Percentiles rank a stretch among this genome's conserved stretches.
These are phyloP conservation scores for Hycleus phaleratus DNA, from an alignment of 1,140 invertebrate species.

Conservation along the genomic window DNA sequence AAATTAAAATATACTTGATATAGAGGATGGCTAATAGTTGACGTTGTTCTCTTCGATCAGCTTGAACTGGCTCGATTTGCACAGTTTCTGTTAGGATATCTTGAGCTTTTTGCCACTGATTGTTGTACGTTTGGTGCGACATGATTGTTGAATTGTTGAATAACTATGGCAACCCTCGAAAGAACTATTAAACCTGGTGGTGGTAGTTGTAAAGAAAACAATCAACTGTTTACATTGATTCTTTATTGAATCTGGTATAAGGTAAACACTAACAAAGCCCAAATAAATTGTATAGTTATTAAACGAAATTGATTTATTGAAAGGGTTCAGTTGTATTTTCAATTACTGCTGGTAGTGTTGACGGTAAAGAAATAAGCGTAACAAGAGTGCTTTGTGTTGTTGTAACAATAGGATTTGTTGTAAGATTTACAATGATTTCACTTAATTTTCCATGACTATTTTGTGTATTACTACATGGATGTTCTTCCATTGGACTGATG, in stretches of 20 bases:
- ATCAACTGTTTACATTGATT: not conserved
- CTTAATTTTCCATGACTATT: not conserved
- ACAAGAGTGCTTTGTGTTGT: slow-evolving; percentile 1
- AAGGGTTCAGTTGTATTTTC: slow-evolving; percentile 5
- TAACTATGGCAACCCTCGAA: not conserved
- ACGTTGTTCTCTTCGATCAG: slow-evolving; percentile 53
- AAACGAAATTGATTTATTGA: slow-evolving; percentile 2
- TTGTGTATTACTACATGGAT: slow-evolving; percentile 15
- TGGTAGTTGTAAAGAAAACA: not conserved
- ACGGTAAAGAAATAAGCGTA: slow-evolving; percentile 7
- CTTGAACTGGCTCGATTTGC: slow-evolving; percentile 49
- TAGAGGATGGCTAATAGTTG: slow-evolving; percentile 56
- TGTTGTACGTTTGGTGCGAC: slow-evolving; percentile 66
- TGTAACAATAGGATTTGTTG: slow-evolving; percentile 1
- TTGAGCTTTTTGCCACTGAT: slow-evolving; percentile 57
- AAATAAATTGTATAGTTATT: slow-evolving; percentile 1
- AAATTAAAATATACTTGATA: slow-evolving; percentile 70
- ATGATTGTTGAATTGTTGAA: slow-evolving; percentile 41
- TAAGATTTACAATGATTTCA: not conserved
- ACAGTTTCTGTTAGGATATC: slow-evolving; percentile 54
- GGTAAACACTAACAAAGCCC: slow-evolving; percentile 9
- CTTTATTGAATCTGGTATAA: slow-evolving; percentile 3
- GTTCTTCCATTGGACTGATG: slow-evolving; percentile 38
- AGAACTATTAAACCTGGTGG: not conserved
- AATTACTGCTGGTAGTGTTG: slow-evolving; percentile 12